Evolutionary conservation across 2,888 invertebrate genomes (phyloP), one percentile per base, ranked within the genome.

Genomic region (Dolichopus griseipennis): DNA sequence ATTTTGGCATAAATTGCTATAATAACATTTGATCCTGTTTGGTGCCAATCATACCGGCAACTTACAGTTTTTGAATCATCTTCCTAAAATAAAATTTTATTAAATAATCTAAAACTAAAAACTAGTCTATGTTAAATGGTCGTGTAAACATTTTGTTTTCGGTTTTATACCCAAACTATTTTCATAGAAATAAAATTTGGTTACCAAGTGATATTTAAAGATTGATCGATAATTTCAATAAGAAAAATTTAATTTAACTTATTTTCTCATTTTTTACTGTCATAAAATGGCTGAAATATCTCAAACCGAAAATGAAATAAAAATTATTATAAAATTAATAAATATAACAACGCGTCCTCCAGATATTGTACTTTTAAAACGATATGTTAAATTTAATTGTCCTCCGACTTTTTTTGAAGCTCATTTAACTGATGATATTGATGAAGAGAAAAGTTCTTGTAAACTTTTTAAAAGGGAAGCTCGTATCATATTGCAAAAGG

Each of bases 31-130:
- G 88, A 85, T 0, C 88, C 89, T 0, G 97, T 97, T 83, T 98
- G 97, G 82, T 97, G 95, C 92, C 95, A 96, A 79, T 98, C 97
- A 85, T 92, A 89, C 33, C 96, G 87, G 77, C 97, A 97, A 69
- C 87, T 84, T 1, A 87, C 83, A 7, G 83, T 82, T 65, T 83
- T 85, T 66, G 84, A 83, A 69, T 85, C 81, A 4, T 82, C 75
- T 71, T 84, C 82, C 87, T 89, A 75, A 61, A 83, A 82, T 21
- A 71, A 69, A 1, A 67, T 15, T n/a, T 9, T 52, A 27, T 33
- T 67, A 4, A 27, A 27, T 27, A 27, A 27, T 27, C 27, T 27
- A 27, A 27, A 6, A 64, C 4, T 20, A n/a, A 64, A 12, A 12
- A 27, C 27, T 65, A 1, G 21, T 27, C 33, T 27, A 15, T 5